phyloP scores from a whole-genome alignment of 2,797 vertebrate genomes.

The Buceros bicornis region DNA sequence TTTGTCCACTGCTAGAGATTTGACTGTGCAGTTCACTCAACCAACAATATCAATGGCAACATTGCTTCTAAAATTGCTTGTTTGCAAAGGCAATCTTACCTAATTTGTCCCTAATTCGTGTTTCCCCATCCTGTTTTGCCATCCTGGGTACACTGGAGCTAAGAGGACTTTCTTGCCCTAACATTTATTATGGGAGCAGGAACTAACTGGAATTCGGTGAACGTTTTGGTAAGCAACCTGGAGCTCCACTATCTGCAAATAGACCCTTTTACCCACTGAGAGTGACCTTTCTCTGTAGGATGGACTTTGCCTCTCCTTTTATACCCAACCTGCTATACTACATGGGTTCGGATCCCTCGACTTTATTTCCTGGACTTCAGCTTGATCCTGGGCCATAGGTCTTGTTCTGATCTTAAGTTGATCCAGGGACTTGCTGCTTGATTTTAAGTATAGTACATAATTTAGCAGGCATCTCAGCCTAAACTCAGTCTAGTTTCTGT shows the following conservation, averaged over 20 bases:
- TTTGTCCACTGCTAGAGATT: neutral
- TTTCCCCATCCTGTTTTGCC: neutral
- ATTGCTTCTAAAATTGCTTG: neutral
- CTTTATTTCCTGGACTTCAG: neutral
- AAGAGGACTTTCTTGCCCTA: neutral
- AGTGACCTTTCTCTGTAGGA: neutral
- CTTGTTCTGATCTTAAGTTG: neutral
- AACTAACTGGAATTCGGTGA: neutral
- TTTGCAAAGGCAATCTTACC: neutral
- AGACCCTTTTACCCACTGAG: neutral
- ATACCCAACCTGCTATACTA: neutral
- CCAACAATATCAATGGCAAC: accelerated
- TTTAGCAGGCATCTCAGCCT: neutral
- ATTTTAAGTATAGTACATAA: neutral
- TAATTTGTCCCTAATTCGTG: neutral
- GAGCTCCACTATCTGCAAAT: neutral
- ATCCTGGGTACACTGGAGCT: neutral
- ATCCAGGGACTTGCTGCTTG: neutral
- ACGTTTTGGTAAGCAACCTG: neutral
- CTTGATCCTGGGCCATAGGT: neutral
- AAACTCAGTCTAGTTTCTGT: neutral
- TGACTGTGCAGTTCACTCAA: neutral
- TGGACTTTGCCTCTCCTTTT: neutral
- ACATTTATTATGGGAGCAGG: accelerated
- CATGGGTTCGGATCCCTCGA: neutral